These are phyloP conservation scores for Caenorhabditis tropicalis DNA, from an alignment of 1,140 invertebrate genomes.

Conservation along the genomic window DNA sequence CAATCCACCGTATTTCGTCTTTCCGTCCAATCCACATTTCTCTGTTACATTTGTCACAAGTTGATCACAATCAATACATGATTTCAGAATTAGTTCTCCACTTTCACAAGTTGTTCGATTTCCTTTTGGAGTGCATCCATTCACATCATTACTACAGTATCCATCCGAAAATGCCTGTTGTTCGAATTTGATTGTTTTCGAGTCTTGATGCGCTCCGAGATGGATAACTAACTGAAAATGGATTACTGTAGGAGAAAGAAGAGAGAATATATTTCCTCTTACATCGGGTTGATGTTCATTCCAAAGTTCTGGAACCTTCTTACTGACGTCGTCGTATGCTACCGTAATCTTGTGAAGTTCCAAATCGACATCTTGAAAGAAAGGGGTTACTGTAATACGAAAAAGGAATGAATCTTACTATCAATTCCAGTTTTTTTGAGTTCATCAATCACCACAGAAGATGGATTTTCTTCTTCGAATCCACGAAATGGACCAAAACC, in stretches of 20 bases:
- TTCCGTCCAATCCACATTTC: conserved; percentile 1
- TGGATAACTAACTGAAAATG: conserved; percentile 29
- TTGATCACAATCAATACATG: conserved; percentile 16
- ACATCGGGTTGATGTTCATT: conserved; percentile 32
- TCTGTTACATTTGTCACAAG: not conserved
- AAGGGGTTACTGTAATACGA: not conserved
- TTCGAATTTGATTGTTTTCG: not conserved
- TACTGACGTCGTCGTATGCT: conserved; percentile 15
- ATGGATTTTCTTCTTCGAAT: conserved; percentile 2
- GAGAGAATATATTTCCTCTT: no score
- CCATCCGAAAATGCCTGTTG: conserved; percentile 11
- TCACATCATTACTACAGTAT: conserved; percentile 34
- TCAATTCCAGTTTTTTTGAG: not conserved
- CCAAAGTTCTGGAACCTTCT: conserved; percentile 20
- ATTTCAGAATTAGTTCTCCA: not conserved
- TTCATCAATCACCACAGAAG: conserved; percentile 7
- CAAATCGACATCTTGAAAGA: not conserved
- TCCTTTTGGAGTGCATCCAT: conserved; percentile 28
- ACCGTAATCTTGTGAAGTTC: conserved; percentile 34
- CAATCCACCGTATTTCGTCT: not conserved
- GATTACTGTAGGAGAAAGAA: no score
- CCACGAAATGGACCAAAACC: not conserved
- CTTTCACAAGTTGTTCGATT: not conserved
- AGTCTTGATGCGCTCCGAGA: not conserved
- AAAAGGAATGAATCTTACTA: not conserved